These are phyloP conservation scores for Chlorocebus sabaeus DNA, from an alignment of 2,113 vertebrate genomes.

Conservation along the genomic window DNA sequence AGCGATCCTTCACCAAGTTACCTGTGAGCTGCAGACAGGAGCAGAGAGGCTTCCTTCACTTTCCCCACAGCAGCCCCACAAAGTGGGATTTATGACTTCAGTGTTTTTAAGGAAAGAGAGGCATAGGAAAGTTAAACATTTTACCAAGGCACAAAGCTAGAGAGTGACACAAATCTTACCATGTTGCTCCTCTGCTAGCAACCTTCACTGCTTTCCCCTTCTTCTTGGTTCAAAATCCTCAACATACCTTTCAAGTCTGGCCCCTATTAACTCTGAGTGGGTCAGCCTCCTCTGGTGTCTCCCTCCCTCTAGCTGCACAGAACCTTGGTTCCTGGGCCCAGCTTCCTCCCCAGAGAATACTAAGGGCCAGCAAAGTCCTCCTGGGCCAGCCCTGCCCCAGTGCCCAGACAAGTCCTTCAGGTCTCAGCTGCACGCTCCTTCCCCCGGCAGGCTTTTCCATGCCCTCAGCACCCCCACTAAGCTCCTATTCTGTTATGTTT, in stretches of 20 bases:
- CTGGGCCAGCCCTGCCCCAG: too few species aligned
- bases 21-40: accelerated
- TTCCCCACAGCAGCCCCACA: background rate
- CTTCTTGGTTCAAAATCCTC: background rate
- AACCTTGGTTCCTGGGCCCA: too few species aligned
- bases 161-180: too few species aligned
- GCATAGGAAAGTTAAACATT: background rate
- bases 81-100: too few species aligned
- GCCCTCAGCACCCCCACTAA: accelerated
- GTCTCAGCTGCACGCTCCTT: background rate
- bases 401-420: background rate
- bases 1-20: background rate
- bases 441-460: background rate
- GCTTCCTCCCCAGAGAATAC: accelerated
- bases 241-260: background rate
- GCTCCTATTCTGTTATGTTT: too few species aligned
- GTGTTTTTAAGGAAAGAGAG: background rate
- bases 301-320: background rate
- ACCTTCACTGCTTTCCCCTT: background rate
- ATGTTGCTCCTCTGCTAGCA: accelerated
- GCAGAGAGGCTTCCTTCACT: accelerated
- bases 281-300: too few species aligned
- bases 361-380: background rate
- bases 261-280: accelerated
- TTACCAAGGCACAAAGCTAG: background rate